A percentile compares a stretch with the other conserved stretches of the same genome.
phyloP scores from a whole-genome alignment of 2,888 invertebrate genomes.

The Neoscelio sp. region DNA sequence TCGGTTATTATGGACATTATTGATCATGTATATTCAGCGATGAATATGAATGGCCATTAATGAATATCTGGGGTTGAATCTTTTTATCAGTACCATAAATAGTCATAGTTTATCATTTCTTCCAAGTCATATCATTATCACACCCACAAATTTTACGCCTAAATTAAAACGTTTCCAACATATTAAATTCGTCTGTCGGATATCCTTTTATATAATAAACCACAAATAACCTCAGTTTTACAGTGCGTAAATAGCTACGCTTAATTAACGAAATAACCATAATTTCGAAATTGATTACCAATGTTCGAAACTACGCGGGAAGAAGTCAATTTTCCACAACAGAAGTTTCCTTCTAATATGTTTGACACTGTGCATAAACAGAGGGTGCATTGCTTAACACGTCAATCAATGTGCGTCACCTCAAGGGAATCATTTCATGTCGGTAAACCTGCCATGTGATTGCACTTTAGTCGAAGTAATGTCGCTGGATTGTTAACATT shows the following conservation, averaged over 20 bases:
- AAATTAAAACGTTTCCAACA: slow-evolving; percentile 60
- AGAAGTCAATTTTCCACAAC: slow-evolving; percentile 53
- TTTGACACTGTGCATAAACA: slow-evolving; percentile 53
- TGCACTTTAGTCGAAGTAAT: slow-evolving; percentile 13
- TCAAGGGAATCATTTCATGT: slow-evolving; percentile 50
- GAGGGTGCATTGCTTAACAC: slow-evolving; percentile 42
- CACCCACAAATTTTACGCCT: slow-evolving; percentile 56
- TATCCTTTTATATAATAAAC: slow-evolving; percentile 43
- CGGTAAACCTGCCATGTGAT: slow-evolving; percentile 34
- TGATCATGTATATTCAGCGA: no score
- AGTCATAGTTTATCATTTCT: no score
- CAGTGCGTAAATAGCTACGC: slow-evolving; percentile 40
- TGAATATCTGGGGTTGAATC: no score
- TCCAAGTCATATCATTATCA: not conserved
- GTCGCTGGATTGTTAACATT: slow-evolving; percentile 15
- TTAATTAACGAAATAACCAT: slow-evolving; percentile 34
- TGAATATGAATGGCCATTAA: no score
- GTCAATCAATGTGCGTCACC: slow-evolving; percentile 55
- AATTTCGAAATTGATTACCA: slow-evolving; percentile 43
- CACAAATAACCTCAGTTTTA: slow-evolving; percentile 26
- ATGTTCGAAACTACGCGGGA: slow-evolving; percentile 11
- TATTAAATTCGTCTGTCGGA: slow-evolving; percentile 59
- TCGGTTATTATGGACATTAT: no score
- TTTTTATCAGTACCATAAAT: no score
- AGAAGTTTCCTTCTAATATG: slow-evolving; percentile 37